Evolutionary conservation across 2,888 invertebrate species (phyloP).

Genomic region (Drosophila multiciliata): DNA sequence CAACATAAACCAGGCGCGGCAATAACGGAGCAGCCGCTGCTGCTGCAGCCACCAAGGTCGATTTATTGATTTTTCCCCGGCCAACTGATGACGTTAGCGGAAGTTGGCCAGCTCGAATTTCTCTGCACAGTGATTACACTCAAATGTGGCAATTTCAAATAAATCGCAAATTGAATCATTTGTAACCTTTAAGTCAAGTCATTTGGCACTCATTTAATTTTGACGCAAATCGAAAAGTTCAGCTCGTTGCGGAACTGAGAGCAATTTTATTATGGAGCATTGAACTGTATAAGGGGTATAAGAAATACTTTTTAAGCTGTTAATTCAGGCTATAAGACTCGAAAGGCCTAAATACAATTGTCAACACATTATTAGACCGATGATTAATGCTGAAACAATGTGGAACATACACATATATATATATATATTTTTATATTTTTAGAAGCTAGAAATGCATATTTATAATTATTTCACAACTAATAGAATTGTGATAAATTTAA

Average conservation of each 20-base stretch:
- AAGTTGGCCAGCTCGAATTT: conserved; percentile 53
- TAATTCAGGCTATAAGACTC: background rate
- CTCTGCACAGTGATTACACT: conserved; percentile 41
- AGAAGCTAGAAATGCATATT: conserved; percentile 6
- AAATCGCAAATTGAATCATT: background rate
- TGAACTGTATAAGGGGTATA: background rate
- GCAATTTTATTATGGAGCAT: background rate
- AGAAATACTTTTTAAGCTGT: background rate
- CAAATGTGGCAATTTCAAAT: conserved; percentile 14
- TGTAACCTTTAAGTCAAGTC: conserved; percentile 13
- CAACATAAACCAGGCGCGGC: conserved; percentile 21
- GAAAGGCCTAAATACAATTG: background rate
- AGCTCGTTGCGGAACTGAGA: background rate
- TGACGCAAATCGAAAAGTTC: background rate
- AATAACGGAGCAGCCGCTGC: conserved; percentile 32
- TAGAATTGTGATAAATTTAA: background rate
- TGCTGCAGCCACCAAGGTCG: conserved; percentile 73
- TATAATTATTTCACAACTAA: background rate
- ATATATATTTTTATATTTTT: conserved; percentile 1
- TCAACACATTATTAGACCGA: background rate
- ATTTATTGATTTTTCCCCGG: conserved; percentile 81
- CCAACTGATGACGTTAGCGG: conserved; percentile 55
- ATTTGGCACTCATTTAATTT: background rate
- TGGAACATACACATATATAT: background rate
- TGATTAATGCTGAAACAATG: background rate